Base-by-base conservation (phyloP, 2,797 vertebrate species). In the Chrysocyon brachyurus region DNA sequence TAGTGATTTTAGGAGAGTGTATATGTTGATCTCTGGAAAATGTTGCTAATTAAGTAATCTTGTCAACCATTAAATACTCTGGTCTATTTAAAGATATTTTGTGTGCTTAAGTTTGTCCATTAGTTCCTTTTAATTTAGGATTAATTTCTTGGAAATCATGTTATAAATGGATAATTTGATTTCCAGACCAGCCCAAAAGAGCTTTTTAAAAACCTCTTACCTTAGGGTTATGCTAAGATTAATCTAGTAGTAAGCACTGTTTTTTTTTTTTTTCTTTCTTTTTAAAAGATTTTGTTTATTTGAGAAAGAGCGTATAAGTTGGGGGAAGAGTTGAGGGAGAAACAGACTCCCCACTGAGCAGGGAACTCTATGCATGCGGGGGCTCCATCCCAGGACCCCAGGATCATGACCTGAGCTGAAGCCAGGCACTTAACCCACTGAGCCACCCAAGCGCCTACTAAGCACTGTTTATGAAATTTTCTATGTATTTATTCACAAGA, bases 1-100 rank as follows among this genome's bases (percentile, higher is more conserved):
- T 95, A 26, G 54, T 94, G 92, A 63, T 96, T 96, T 89, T 94
- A 96, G 59, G 15, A 72, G n/a, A 89, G 83, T 91, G 14, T 94
- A 22, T 73, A 81, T 90, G n/a, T 94, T 94, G 36, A 66, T 77
- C 57, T 90, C 54, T 96, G 22, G 66, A 94, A 96, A 92, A 91
- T 94, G 19, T 70, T 95, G 22, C 75, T 91, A 54, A 84, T 91
- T 90, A 89, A 94, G 22, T 63, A 77, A 82, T 70, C 72, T 87
- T 91, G 2, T 95, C 57, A 46, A 12, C 87, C 11, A 92, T 83
- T 94, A 94, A 96, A 73, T 96, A 86, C 31, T 84, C 36, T 26
- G 5, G 28, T 91, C 10, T 14, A 21, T 93, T 94, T 86, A 96
- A 91, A 46, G 96, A 70, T 66, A 24, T 95, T 93, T 33, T 92